phyloP scores from a whole-genome alignment of 2,888 invertebrate species.

The Melanostoma scalare region DNA sequence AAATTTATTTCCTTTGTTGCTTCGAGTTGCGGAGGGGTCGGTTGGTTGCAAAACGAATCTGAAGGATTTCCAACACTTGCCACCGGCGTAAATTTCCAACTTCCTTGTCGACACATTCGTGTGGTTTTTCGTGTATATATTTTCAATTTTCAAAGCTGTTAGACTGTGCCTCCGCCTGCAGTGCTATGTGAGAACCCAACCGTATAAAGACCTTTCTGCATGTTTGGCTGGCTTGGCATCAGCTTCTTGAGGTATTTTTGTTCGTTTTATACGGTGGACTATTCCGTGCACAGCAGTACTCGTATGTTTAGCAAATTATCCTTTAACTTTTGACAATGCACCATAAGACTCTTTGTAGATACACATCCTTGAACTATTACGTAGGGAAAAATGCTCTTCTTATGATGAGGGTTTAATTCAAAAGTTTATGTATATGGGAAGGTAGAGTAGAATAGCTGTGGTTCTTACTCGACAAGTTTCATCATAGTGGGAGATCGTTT shows the following conservation, averaged over 20 bases:
- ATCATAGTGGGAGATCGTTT: conserved; percentile 33
- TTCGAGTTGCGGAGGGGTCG: neutral
- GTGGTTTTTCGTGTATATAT: conserved; percentile 41
- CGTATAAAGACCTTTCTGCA: conserved; percentile 5
- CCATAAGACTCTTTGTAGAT: conserved; percentile 2
- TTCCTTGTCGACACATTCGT: conserved; percentile 57
- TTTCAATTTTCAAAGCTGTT: conserved; percentile 29
- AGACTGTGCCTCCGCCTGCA: conserved; percentile 11
- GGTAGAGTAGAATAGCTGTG: conserved; percentile 45
- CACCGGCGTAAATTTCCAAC: conserved; percentile 43
- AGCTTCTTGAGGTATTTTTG: conserved; percentile 33
- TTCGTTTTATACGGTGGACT: conserved; percentile 8
- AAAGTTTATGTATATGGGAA: neutral
- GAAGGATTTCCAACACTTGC: conserved; percentile 49
- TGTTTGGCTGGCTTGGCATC: conserved; percentile 7
- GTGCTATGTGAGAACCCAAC: conserved; percentile 2
- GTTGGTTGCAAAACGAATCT: neutral
- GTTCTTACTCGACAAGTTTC: conserved; percentile 45
- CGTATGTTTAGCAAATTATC: conserved; percentile 46
- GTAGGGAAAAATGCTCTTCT: neutral
- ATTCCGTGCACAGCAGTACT: neutral
- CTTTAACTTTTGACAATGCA: conserved; percentile 52
- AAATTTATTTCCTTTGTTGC: conserved; percentile 40
- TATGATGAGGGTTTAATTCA: too few relatives aligned
- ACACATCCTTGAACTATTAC: conserved; percentile 26